These are phyloP conservation scores for Stegostoma tigrinum DNA, from an alignment of 2,113 vertebrate genomes.

Conservation along the genomic window DNA sequence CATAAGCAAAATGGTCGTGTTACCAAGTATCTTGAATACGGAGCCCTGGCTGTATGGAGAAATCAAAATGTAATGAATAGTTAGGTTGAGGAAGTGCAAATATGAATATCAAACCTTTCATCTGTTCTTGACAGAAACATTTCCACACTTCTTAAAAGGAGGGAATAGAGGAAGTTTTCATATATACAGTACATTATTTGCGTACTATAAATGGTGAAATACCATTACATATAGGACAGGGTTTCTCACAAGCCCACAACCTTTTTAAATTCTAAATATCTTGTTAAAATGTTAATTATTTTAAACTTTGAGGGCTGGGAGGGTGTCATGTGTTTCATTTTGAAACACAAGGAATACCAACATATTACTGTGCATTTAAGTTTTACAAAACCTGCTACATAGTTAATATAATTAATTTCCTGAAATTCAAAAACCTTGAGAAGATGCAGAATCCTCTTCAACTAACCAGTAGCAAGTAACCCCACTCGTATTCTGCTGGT, in stretches of 20 bases:
- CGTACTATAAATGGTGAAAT: not conserved
- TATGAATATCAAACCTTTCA: not conserved
- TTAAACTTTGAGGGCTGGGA: not conserved
- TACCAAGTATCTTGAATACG: not conserved
- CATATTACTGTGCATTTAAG: not conserved
- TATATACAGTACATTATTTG: not conserved
- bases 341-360: not conserved
- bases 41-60: not conserved
- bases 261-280: not conserved
- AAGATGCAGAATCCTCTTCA: not conserved
- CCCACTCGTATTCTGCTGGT: not conserved
- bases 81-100: not conserved
- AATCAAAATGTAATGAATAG: not conserved
- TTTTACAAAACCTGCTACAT: not conserved
- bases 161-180: not conserved
- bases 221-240: not conserved
- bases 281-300: not conserved
- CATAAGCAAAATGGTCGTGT: not conserved
- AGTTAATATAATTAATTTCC: not conserved
- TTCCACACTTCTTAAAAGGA: not conserved
- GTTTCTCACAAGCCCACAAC: not conserved
- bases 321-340: too few relatives aligned
- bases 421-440: not conserved
- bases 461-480: not conserved
- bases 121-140: not conserved